Conservation (phyloP, 2,888 invertebrate species). For the Petrolisthes cinctipes region DNA sequence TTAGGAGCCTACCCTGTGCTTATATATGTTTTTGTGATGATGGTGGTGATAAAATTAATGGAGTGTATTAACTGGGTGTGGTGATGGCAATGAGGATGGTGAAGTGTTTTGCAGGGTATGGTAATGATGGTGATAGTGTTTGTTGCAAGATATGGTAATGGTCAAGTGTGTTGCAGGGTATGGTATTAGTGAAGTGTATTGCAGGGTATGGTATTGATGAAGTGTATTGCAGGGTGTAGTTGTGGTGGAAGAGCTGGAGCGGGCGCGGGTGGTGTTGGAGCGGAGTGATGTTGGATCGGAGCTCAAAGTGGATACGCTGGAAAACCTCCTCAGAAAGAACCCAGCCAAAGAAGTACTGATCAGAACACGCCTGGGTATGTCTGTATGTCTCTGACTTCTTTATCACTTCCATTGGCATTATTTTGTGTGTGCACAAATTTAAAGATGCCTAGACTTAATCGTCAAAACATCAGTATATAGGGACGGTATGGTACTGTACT, state of each 20-base stretch:
- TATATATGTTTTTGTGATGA: background rate
- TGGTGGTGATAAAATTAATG: too few species aligned
- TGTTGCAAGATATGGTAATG: background rate
- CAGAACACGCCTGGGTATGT: slow-evolving; percentile 48
- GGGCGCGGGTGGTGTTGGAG: slow-evolving; percentile 44
- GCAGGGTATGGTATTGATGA: slow-evolving; percentile 36
- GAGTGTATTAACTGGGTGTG: background rate
- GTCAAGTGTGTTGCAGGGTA: background rate
- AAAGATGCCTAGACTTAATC: background rate
- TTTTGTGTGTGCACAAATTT: background rate
- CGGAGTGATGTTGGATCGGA: slow-evolving; percentile 28
- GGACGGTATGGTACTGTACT: background rate
- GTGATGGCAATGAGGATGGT: background rate
- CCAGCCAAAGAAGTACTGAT: slow-evolving; percentile 51
- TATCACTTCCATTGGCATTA: background rate
- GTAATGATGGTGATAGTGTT: background rate
- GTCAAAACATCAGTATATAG: too few species aligned
- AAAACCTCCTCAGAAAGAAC: slow-evolving; percentile 35
- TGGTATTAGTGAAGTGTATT: background rate
- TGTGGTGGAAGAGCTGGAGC: slow-evolving; percentile 56
- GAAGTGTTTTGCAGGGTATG: background rate
- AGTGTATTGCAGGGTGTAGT: slow-evolving; percentile 59
- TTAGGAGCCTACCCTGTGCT: background rate
- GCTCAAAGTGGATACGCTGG: slow-evolving; percentile 49
- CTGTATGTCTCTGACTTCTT: background rate